These are phyloP conservation scores for Virgularia gustaviana DNA, from an alignment of 92 coral and sea anemone species.

Conservation along the genomic window DNA sequence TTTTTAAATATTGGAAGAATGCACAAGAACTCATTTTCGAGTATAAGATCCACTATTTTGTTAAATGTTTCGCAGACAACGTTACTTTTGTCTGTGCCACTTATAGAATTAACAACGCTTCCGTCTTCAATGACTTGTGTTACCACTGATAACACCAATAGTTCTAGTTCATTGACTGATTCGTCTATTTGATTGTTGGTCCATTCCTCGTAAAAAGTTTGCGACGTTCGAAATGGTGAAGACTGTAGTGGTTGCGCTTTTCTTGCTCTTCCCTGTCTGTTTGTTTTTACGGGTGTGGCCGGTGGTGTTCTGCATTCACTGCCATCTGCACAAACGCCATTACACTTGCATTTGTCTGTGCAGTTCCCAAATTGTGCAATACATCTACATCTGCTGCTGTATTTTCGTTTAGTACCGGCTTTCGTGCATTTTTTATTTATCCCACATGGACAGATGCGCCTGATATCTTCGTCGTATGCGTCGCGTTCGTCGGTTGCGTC, in stretches of 20 bases:
- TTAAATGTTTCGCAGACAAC: not conserved
- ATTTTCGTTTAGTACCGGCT: slow-evolving; percentile 21
- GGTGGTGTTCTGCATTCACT: not conserved
- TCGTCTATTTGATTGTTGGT: slow-evolving; percentile 32
- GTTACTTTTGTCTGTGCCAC: not conserved
- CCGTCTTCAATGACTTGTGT: not conserved
- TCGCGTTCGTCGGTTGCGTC: not conserved
- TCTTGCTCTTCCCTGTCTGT: slow-evolving; percentile 30
- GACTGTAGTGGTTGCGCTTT: slow-evolving; percentile 41
- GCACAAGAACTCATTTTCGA: too few species aligned
- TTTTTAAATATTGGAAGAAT: slow-evolving; percentile 7
- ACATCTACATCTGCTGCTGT: slow-evolving; percentile 41
- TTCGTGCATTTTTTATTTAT: slow-evolving; percentile 16
- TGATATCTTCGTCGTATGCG: not conserved
- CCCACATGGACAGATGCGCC: slow-evolving; percentile 44
- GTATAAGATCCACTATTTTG: not conserved
- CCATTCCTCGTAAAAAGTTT: slow-evolving; percentile 37
- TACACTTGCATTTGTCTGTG: slow-evolving; percentile 33
- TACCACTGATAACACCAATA: not conserved
- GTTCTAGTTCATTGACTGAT: slow-evolving; percentile 39
- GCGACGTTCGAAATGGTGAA: slow-evolving; percentile 20
- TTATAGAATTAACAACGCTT: not conserved
- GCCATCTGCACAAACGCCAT: slow-evolving; percentile 36
- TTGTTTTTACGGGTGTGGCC: not conserved
- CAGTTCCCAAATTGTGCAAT: slow-evolving; percentile 35